These are phyloP conservation scores for Philonicus albiceps DNA, from an alignment of 2,888 invertebrate species.

Conservation along the genomic window DNA sequence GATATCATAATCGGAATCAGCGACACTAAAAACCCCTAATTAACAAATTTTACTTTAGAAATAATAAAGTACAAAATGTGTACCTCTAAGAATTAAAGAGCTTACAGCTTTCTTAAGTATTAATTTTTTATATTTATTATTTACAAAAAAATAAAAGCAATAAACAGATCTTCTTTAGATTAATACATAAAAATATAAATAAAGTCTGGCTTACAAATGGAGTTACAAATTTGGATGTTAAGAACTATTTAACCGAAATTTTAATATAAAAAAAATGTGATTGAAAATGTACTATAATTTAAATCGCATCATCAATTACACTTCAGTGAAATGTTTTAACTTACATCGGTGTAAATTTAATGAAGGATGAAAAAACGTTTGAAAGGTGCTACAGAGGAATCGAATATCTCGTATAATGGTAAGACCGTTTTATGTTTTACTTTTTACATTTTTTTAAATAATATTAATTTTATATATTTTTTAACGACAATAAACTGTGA, in stretches of 20 bases:
- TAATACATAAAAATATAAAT: background rate
- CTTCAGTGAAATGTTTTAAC: background rate
- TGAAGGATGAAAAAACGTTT: constrained; percentile 8
- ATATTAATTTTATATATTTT: no score
- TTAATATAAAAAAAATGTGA: background rate
- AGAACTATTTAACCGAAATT: background rate
- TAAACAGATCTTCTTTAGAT: no score
- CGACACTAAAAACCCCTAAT: no score
- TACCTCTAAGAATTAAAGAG: no score
- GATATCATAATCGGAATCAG: no score
- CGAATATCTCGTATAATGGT: background rate
- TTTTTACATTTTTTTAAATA: background rate
- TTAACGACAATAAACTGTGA: no score
- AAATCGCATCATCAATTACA: background rate
- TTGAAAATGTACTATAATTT: background rate
- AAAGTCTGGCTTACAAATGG: background rate
- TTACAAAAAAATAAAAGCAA: no score
- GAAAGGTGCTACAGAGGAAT: background rate
- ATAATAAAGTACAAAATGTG: no score
- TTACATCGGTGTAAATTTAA: background rate
- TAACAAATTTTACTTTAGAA: no score
- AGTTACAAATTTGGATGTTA: background rate
- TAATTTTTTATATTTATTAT: no score
- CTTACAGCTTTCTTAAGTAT: no score
- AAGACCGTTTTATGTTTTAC: background rate